Conservation (phyloP, 2,888 invertebrate genomes). For the Eugnorisma glareosa region DNA sequence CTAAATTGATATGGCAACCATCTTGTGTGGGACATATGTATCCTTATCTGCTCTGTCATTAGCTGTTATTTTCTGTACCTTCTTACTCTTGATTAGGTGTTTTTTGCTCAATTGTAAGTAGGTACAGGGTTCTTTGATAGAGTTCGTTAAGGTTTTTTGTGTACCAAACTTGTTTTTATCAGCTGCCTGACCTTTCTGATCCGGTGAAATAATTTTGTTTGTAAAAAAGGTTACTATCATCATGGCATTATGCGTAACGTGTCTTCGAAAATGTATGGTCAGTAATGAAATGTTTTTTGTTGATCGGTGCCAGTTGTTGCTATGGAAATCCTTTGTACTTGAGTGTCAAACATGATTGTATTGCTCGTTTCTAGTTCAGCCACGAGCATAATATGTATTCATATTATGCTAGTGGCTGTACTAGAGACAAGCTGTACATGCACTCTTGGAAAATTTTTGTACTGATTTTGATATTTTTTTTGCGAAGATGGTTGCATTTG, state of each 20-base stretch:
- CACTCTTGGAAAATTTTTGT: too few relatives aligned
- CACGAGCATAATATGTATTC: too few relatives aligned
- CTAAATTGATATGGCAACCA: constrained; percentile 48
- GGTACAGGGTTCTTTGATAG: constrained; percentile 12
- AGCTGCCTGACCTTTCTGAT: constrained; percentile 49
- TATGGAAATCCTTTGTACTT: background rate
- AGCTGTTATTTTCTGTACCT: constrained; percentile 26
- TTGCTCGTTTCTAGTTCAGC: too few relatives aligned
- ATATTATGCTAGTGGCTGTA: too few relatives aligned
- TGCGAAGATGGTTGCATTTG: too few relatives aligned
- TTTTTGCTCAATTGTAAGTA: constrained; percentile 31
- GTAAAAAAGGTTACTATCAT: constrained; percentile 42
- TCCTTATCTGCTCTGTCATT: constrained; percentile 43
- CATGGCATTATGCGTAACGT: constrained; percentile 4
- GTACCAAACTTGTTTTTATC: constrained; percentile 43
- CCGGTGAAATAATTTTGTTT: constrained; percentile 23
- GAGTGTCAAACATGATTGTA: too few relatives aligned
- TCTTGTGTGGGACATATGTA: constrained; percentile 44
- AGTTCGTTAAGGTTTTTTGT: constrained; percentile 55
- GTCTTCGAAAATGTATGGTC: constrained; percentile 8
- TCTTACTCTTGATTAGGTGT: constrained; percentile 39
- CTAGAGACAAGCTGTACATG: too few relatives aligned
- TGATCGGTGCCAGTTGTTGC: constrained; percentile 4
- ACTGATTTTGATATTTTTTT: too few relatives aligned
- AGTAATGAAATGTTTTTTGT: background rate